Percentiles rank a stretch among this genome's conserved stretches.
phyloP scores from a whole-genome alignment of 2,797 vertebrate genomes.

The Avahi laniger region DNA sequence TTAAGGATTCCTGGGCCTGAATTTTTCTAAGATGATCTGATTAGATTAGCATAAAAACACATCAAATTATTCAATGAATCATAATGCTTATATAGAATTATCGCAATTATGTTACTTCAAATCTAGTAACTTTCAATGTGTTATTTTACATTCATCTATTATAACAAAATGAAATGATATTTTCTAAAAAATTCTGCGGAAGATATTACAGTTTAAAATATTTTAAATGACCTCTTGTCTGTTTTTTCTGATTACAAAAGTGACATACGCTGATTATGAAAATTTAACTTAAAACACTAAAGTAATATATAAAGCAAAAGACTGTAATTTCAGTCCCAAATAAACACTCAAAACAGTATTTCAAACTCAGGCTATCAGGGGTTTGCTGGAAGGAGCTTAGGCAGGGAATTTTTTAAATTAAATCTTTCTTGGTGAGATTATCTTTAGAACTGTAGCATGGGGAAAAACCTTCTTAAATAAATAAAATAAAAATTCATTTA shows the following conservation, averaged over 20 bases:
- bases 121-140: not conserved
- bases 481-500: not conserved
- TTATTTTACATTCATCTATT: not conserved
- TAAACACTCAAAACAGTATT: not conserved
- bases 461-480: not conserved
- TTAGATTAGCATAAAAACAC: slow-evolving; percentile 68
- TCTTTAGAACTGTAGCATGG: not conserved
- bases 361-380: not conserved
- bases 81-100: not conserved
- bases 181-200: slow-evolving; percentile 3
- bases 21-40: slow-evolving; percentile 62
- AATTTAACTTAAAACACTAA: not conserved
- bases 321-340: not conserved
- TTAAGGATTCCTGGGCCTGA: slow-evolving; percentile 55
- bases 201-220: not conserved
- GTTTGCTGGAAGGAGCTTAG: not conserved
- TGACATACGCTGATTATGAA: not conserved
- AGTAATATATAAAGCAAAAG: not conserved
- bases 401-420: not conserved
- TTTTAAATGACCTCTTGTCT: not conserved
- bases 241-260: not conserved
- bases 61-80: slow-evolving; percentile 37
- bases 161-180: slow-evolving; percentile 15
- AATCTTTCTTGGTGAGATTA: not conserved
- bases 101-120: slow-evolving; percentile 14